Evolutionary conservation across 2,888 invertebrate genomes (phyloP), one percentile per base, ranked within the genome.

Genomic region (Idaea biselata): DNA sequence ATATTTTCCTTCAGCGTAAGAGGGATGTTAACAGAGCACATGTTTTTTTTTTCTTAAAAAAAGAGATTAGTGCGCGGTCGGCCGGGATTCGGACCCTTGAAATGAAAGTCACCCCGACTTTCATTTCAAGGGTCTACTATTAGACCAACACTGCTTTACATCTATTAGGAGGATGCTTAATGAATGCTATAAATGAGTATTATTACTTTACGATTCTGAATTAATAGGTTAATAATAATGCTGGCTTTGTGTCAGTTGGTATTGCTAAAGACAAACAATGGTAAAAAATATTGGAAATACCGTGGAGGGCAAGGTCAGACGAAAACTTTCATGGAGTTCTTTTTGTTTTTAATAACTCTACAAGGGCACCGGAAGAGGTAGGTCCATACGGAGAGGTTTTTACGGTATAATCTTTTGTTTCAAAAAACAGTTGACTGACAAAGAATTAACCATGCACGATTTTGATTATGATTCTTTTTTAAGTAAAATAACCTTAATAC

Each of bases 291-390:
- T 75, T 68, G 77, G 77, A 75, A 80, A 82, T 83, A 84, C 84
- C 81, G 78, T 55, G 18, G 65, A 78, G 79, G 82, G 75, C 86
- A 88, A 88, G 88, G 88, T 77, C 79, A 77, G 61, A 65, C 80
- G 81, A 82, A 82, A 82, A 84, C 83, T 83, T 85, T 85, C 83
- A 81, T 77, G 77, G 75, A 77, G 68, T 76, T 78, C 79, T 78
- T 71, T 68, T n/a, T 67, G 71, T 68, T 67, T 71, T 68, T 66
- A 65, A 66, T 60, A 57, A 65, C 68, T 58, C 31, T 54, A 14
- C 44, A 44, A 44, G 44, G 44, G 44, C 44, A 44, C 14, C 44
- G 44, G 44, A 44, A 44, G 14, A 44, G 44, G 44, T 14, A 44
- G 44, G 44, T 14, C 6, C 44, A 44, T 14, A 44, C 14, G 14